Evolutionary conservation across 2,113 vertebrate species (phyloP).

Genomic region (Corapipo altera): DNA sequence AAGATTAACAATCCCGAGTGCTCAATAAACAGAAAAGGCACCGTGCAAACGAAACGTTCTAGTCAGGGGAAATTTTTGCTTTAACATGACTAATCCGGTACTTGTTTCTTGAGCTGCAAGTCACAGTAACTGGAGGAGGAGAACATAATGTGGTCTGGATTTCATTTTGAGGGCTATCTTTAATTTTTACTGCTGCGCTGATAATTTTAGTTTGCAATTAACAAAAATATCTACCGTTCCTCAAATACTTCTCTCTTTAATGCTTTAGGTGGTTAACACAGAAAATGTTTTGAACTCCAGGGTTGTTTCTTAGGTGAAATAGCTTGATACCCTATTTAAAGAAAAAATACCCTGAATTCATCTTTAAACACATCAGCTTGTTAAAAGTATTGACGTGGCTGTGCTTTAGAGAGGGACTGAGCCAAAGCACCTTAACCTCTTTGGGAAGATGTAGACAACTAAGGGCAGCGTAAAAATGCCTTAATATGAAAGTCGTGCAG

Average conservation of each 20-base stretch:
- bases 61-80: not conserved
- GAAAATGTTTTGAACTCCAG: not conserved
- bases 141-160: not conserved
- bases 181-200: slow-evolving; percentile 23
- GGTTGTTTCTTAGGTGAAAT: not conserved
- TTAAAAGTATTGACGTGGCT: not conserved
- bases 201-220: not conserved
- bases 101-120: slow-evolving; percentile 18
- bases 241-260: not conserved
- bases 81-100: not conserved
- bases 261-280: not conserved
- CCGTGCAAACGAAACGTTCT: slow-evolving; percentile 9
- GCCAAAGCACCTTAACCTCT: not conserved
- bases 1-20: slow-evolving; percentile 10
- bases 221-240: not conserved
- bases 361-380: slow-evolving; percentile 4
- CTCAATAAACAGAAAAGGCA: slow-evolving; percentile 24
- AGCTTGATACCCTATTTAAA: not conserved
- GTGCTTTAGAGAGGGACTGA: not conserved
- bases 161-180: slow-evolving; percentile 22
- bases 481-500: not conserved
- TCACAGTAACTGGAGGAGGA: not conserved
- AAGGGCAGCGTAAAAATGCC: not conserved
- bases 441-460: not conserved
- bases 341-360: not conserved